Base-by-base conservation (phyloP, 2,888 invertebrate genomes). In the Elegia similella region DNA sequence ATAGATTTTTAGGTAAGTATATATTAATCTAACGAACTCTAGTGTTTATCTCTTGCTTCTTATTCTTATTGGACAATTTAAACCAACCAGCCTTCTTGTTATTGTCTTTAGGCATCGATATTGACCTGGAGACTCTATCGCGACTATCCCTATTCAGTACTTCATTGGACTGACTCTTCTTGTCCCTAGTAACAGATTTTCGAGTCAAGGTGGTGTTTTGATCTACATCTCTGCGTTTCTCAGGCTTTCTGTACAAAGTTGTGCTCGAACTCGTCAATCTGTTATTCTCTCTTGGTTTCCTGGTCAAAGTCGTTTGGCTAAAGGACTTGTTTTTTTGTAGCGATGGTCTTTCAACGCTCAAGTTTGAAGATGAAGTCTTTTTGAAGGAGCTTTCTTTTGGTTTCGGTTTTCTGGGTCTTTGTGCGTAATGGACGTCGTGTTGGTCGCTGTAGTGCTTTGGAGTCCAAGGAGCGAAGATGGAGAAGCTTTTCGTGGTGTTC, bases 381-480 rank as follows among this genome's bases (percentile, higher is more conserved):
- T 91, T 87, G 42, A 78, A 62, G 0, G 66, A 17, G 7, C 16
- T 58, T 61, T 86, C 87, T 59, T 80, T 86, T 69, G 90, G 84
- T 54, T 81, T 86, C 0, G 78, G 59, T 63, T 81, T 85, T 13
- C 84, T 75, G 6, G 92, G 90, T 71, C 93, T 91, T 71, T 96
- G 95, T 12, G 95, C 95, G 84, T 96, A 96, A 76, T 96, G 95
- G 23, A 96, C 95, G 84, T 96, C 96, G 75, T 94, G 94, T 56
- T 93, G 94, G 69, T 96, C 96, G 72, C 92, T 92, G 72, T 94
- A 93, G 72, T 95, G 94, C 63, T 94, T 93, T 2, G 97, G 96
- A 60, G 94, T 95, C 96, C 96, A 97, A 3, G 97, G 97, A 0
- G 97, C 96, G 74, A 96, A 92, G 67, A 97, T 95, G 3, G 96